Evolutionary conservation across 2,113 vertebrate genomes (phyloP).

Genomic region (Dipodomys stephensi): DNA sequence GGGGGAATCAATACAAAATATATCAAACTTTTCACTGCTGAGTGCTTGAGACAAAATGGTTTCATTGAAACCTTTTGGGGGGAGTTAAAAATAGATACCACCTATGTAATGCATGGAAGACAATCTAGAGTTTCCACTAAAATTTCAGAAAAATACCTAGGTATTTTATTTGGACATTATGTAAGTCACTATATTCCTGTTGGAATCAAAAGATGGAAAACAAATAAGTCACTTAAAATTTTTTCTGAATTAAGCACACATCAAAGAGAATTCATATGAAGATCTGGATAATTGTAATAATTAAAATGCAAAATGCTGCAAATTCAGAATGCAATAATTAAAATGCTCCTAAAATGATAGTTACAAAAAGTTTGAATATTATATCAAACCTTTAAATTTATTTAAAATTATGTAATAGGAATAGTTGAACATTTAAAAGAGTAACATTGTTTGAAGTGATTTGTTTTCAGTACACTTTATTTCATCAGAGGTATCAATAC

Average conservation of each 20-base stretch:
- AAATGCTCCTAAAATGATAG: background rate
- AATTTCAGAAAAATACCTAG: constrained; percentile 29
- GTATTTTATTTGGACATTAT: background rate
- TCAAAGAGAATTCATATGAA: constrained; percentile 12
- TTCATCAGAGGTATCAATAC: background rate
- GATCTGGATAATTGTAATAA: constrained; percentile 32
- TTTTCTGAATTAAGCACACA: background rate
- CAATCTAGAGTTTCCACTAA: constrained; percentile 27
- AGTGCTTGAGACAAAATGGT: constrained; percentile 3
- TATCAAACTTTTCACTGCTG: constrained; percentile 34
- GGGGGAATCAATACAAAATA: constrained; percentile 28
- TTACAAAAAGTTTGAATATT: background rate
- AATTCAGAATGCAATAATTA: background rate
- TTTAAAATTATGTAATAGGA: background rate
- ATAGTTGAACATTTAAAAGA: constrained; percentile 11
- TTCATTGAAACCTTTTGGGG: constrained; percentile 40
- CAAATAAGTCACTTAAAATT: constrained; percentile 31
- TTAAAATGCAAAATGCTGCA: background rate
- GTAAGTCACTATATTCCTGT: constrained; percentile 22
- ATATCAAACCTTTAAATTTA: background rate
- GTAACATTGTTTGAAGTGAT: background rate
- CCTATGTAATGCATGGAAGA: constrained; percentile 15
- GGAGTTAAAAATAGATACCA: background rate
- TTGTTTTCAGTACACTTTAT: background rate
- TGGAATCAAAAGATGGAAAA: background rate